A percentile compares a stretch with the other conserved stretches of the same genome.
phyloP scores from a whole-genome alignment of 2,888 invertebrate genomes.

The Sipunculus nudus region DNA sequence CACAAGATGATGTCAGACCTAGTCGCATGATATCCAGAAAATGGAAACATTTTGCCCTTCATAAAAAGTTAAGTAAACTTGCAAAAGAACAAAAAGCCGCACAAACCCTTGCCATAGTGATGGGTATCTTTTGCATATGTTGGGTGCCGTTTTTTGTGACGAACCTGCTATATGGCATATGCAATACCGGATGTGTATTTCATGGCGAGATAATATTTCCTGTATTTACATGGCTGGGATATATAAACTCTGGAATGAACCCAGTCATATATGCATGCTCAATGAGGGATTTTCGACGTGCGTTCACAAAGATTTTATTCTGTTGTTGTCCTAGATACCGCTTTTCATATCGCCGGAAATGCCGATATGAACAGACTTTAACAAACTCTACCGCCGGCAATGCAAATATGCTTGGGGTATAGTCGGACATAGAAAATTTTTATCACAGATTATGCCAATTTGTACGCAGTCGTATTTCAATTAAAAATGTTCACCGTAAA shows the following conservation, averaged over 20 bases:
- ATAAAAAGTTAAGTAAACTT: slow-evolving; percentile 91
- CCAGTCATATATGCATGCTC: slow-evolving; percentile 98
- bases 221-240: slow-evolving; percentile 66
- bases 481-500: no score
- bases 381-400: no score
- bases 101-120: slow-evolving; percentile 94
- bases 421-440: no score
- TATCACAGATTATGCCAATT: no score
- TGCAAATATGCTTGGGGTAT: no score
- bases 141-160: slow-evolving; percentile 98
- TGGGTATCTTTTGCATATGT: slow-evolving; percentile 96
- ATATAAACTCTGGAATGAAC: slow-evolving; percentile 66
- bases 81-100: slow-evolving; percentile 98
- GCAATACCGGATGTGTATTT: slow-evolving; percentile 73
- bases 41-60: slow-evolving; percentile 80
- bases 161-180: slow-evolving; percentile 88
- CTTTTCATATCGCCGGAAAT: no score
- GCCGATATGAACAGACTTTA: no score
- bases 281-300: slow-evolving; percentile 90
- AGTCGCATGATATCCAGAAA: slow-evolving; percentile 33
- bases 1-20: slow-evolving; percentile 14
- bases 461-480: no score
- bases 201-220: slow-evolving; percentile 57
- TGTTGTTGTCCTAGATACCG: slow-evolving; percentile 56
- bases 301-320: slow-evolving; percentile 90